Base-by-base conservation (phyloP, 37 sponge, comb jelly and placozoan genomes). In the Tethya wilhelma region DNA sequence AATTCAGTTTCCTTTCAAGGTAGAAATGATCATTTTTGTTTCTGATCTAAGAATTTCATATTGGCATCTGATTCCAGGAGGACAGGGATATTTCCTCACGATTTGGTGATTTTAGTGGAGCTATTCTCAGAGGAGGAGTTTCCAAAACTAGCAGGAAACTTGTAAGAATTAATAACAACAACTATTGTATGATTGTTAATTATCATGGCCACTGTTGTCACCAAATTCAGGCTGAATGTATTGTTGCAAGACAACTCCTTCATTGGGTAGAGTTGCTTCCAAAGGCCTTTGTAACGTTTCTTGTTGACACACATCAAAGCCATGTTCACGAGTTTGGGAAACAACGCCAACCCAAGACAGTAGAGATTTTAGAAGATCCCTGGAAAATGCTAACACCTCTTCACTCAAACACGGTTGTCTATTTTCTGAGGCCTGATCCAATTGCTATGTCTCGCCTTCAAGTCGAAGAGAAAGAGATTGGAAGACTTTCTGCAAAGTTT, bases 231-330 rank as follows among this genome's bases (percentile, higher is more conserved):
- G 20, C 31, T 26, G 85, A 84, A 23, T 77, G 78, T 56, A 67
- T 84, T 23, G 19, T 33, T 9, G 42, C 40, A 0, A 34, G 37
- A 8, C 69, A 84, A 46, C 59, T 84, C 37, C 41, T 19, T 25
- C 60, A 67, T n/a, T 84, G 85, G 85, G 67, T 84, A 70, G 46
- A 77, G 57, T 60, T 67, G 22, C 60, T 84, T 31, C 85, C 85
- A 0, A 68, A 34, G 1, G 38, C 67, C 29, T 33, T 70, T 29
- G 46, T 77, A 2, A 84, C 85, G 19, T 45, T 84, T 38, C 69
- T 84, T 20, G 69, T 84, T 0, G 85, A 84, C 78, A 41, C 62
- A 44, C 69, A 84, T 59, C 69, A 56, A 11, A 59, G 44, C 34
- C 67, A 66, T 33, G 46, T 69, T 33, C 70, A 43, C 20, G 17